Percentiles rank a stretch among this genome's conserved stretches.
Evolutionary conservation across 2,113 vertebrate species (phyloP).

Genomic region (Tupaia tana): DNA sequence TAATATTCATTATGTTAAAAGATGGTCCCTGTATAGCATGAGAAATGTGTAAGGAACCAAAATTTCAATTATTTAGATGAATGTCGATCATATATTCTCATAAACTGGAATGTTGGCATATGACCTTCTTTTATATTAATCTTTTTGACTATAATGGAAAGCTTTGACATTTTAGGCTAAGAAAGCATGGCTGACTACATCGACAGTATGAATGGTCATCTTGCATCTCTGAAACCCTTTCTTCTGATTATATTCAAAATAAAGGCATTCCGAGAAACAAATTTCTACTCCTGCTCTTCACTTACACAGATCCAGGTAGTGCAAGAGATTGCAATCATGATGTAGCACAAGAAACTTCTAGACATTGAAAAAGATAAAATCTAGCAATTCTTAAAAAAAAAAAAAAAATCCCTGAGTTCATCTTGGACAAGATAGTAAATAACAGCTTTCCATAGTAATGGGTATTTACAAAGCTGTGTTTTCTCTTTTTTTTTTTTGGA

Average conservation of each 20-base stretch:
- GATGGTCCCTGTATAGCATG: background rate
- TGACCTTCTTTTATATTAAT: slow-evolving; percentile 80
- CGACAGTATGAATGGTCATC: background rate
- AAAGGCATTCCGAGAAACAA: slow-evolving; percentile 24
- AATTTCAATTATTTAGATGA: slow-evolving; percentile 75
- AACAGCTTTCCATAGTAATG: background rate
- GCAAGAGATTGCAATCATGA: background rate
- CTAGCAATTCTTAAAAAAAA: background rate
- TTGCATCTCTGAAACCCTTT: slow-evolving; percentile 33
- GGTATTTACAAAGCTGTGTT: background rate
- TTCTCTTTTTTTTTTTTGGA: background rate
- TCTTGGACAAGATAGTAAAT: background rate
- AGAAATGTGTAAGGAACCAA: slow-evolving; percentile 49
- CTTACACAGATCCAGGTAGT: background rate
- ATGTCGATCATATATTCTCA: slow-evolving; percentile 69
- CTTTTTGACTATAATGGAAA: slow-evolving; percentile 72
- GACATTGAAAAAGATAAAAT: background rate
- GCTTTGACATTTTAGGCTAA: slow-evolving; percentile 72
- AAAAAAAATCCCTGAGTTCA: background rate
- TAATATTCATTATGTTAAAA: slow-evolving; percentile 45
- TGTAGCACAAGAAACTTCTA: background rate
- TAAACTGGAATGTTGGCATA: slow-evolving; percentile 62
- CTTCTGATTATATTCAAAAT: slow-evolving; percentile 14
- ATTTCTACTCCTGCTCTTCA: background rate
- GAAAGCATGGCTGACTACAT: slow-evolving; percentile 34